These are phyloP conservation scores for Pagetopsis macropterus DNA, from an alignment of 2,797 vertebrate species.

Conservation along the genomic window DNA sequence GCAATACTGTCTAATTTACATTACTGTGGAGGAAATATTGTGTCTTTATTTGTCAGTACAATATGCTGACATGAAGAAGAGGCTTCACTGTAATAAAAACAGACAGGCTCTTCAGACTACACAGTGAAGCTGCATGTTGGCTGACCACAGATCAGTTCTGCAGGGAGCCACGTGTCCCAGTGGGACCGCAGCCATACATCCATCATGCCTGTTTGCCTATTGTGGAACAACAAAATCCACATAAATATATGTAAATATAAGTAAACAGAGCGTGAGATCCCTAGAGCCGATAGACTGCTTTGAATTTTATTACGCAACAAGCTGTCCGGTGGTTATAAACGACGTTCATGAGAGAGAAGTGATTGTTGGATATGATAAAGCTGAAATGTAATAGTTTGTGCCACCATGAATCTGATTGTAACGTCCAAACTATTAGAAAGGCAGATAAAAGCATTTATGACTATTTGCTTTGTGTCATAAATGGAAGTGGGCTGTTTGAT, in stretches of 20 bases:
- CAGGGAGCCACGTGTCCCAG: constrained; percentile 55
- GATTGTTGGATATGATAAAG: constrained; percentile 87
- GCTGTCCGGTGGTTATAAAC: constrained; percentile 89
- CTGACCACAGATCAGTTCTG: constrained; percentile 64
- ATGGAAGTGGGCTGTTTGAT: constrained; percentile 79
- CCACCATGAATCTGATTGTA: constrained; percentile 95
- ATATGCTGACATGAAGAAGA: constrained; percentile 39
- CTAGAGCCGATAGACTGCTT: constrained; percentile 80
- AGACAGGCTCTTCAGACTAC: constrained; percentile 34
- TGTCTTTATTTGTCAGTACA: constrained; percentile 15
- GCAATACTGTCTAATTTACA: not conserved
- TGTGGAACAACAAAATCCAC: constrained; percentile 74
- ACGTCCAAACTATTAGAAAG: constrained; percentile 84
- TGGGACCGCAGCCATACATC: constrained; percentile 65
- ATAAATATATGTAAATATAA: constrained; percentile 84
- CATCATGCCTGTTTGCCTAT: constrained; percentile 80
- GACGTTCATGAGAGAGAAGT: constrained; percentile 87
- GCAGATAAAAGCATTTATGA: constrained; percentile 80
- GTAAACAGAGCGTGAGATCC: constrained; percentile 79
- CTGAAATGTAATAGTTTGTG: constrained; percentile 92
- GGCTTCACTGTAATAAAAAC: constrained; percentile 14
- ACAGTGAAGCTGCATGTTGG: constrained; percentile 33
- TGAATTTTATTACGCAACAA: constrained; percentile 87
- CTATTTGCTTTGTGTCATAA: constrained; percentile 79
- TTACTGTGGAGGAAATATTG: not conserved